A percentile compares a stretch with the other conserved stretches of the same genome.
Evolutionary conservation across 2,888 invertebrate species (phyloP).

Genomic region (Scaptomyza caliginosa): DNA sequence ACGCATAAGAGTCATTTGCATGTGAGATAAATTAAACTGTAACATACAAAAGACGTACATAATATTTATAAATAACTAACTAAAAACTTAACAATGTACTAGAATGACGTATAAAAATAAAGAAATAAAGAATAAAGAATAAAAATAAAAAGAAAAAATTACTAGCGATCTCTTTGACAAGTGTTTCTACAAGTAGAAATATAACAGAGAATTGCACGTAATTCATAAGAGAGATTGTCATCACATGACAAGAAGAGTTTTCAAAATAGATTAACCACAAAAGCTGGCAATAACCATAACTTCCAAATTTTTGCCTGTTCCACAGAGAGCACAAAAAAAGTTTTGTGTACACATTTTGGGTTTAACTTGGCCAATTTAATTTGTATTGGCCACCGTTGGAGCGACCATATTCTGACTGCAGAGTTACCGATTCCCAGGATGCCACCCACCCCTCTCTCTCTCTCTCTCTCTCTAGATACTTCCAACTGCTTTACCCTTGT

Average conservation of each 20-base stretch:
- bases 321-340: constrained; percentile 24
- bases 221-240: background rate
- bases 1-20: no score
- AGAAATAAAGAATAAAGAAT: no score
- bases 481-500: constrained; percentile 9
- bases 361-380: constrained; percentile 73
- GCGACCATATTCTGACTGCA: constrained; percentile 23
- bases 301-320: constrained; percentile 39
- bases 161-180: background rate
- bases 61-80: no score
- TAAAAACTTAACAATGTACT: no score
- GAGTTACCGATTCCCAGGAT: background rate
- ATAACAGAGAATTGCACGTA: background rate
- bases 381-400: constrained; percentile 46
- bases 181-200: background rate
- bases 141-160: no score
- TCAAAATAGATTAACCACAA: constrained; percentile 7
- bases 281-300: constrained; percentile 37
- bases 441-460: background rate
- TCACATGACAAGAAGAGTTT: background rate
- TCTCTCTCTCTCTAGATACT: no score
- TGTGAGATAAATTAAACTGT: no score
- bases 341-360: constrained; percentile 43
- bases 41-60: no score
- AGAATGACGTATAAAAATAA: no score